These are phyloP conservation scores for Gadus chalcogrammus DNA, from an alignment of 2,113 vertebrate species.

Conservation along the genomic window DNA sequence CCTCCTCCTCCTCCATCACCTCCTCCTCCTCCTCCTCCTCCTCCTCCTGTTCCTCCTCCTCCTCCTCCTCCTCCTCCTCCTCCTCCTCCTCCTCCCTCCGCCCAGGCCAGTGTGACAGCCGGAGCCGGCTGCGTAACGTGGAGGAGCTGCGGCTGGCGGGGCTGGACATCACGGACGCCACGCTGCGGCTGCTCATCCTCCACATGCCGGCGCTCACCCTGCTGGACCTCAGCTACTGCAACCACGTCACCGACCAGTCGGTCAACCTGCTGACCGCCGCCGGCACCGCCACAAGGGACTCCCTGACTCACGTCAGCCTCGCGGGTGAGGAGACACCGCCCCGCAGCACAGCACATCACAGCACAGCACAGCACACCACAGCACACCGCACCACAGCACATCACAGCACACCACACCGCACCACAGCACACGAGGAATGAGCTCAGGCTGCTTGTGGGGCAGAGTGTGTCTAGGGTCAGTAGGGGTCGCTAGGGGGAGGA, in stretches of 20 bases:
- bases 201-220: constrained; percentile 90
- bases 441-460: too few relatives aligned
- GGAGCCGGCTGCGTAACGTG: constrained; percentile 90
- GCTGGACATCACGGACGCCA: constrained; percentile 88
- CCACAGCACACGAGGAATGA: too few relatives aligned
- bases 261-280: constrained; percentile 93
- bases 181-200: constrained; percentile 86
- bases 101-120: constrained; percentile 92
- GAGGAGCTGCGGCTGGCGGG: constrained; percentile 88
- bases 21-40: not conserved
- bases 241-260: constrained; percentile 93
- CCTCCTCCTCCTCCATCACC: too few relatives aligned
- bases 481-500: too few relatives aligned
- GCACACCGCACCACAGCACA: not conserved
- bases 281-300: constrained; percentile 91
- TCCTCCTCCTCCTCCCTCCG: not conserved
- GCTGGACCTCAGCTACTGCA: constrained; percentile 96
- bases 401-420: too few relatives aligned
- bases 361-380: too few relatives aligned
- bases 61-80: not conserved
- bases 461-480: too few relatives aligned
- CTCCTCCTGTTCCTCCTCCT: too few relatives aligned
- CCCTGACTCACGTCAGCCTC: constrained; percentile 89
- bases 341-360: too few relatives aligned
- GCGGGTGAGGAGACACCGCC: constrained; percentile 73